phyloP scores from a whole-genome alignment of 2,797 vertebrate species.

The Sebastes cheni region DNA sequence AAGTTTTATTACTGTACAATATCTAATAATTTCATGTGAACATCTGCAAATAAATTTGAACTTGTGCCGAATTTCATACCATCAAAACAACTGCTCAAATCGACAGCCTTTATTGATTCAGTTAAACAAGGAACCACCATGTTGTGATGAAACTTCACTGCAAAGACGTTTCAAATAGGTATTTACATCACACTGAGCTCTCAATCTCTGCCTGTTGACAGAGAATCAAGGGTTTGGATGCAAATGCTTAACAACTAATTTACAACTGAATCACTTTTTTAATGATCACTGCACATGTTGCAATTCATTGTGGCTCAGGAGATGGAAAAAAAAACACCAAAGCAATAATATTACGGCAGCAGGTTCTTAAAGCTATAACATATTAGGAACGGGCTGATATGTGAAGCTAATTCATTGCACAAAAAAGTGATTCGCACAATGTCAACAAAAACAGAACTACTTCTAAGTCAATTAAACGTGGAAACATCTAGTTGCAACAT shows the following conservation, averaged over 20 bases:
- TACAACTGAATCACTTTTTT: slow-evolving; percentile 52
- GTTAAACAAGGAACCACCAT: slow-evolving; percentile 59
- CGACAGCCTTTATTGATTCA: slow-evolving; percentile 71
- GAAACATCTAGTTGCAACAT: slow-evolving; percentile 48
- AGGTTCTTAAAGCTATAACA: slow-evolving; percentile 70
- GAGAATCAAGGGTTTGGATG: slow-evolving; percentile 43
- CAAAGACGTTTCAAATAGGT: slow-evolving; percentile 61
- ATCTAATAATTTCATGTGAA: slow-evolving; percentile 12
- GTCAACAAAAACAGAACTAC: slow-evolving; percentile 31
- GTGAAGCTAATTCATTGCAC: slow-evolving; percentile 43
- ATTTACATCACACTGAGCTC: slow-evolving; percentile 61
- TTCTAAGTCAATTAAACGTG: slow-evolving; percentile 43
- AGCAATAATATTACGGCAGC: slow-evolving; percentile 50
- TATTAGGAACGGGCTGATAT: slow-evolving; percentile 46
- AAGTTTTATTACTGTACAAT: slow-evolving; percentile 42
- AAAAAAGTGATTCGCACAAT: slow-evolving; percentile 30
- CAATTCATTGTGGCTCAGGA: slow-evolving; percentile 56
- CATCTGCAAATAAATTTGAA: slow-evolving; percentile 45
- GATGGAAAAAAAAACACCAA: slow-evolving; percentile 46
- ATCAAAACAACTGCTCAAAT: slow-evolving; percentile 27
- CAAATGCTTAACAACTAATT: slow-evolving; percentile 47
- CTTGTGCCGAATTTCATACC: neutral
- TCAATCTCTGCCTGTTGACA: slow-evolving; percentile 23
- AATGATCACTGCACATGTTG: slow-evolving; percentile 49
- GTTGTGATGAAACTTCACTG: slow-evolving; percentile 64